phyloP scores from a whole-genome alignment of 2,113 vertebrate species.

The Verasper variegatus region DNA sequence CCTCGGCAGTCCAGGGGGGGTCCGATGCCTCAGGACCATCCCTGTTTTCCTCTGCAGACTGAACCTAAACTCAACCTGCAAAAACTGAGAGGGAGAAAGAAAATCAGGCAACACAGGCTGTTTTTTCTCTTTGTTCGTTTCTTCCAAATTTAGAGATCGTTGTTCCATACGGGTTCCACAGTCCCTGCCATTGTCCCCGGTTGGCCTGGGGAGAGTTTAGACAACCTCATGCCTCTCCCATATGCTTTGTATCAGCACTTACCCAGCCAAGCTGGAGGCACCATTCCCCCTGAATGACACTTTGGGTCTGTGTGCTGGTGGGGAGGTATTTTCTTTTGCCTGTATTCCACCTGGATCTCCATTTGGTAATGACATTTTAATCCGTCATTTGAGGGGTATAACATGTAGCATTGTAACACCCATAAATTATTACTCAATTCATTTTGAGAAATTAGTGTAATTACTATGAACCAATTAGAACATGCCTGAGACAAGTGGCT shows the following conservation, averaged over 20 bases:
- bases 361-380: constrained; percentile 25
- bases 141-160: constrained; percentile 2
- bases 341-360: constrained; percentile 12
- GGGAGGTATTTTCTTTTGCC: neutral
- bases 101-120: neutral
- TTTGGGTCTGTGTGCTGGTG: neutral
- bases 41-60: constrained; percentile 21
- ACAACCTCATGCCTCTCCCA: neutral
- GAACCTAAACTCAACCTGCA: neutral
- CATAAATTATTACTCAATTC: constrained; percentile 39
- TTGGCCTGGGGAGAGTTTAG: neutral
- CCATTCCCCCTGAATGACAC: neutral
- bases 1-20: constrained; percentile 40
- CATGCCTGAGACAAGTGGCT: constrained; percentile 7
- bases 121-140: constrained; percentile 5
- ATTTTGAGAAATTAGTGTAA: constrained; percentile 44
- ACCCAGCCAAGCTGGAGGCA: too few relatives aligned
- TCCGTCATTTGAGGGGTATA: constrained; percentile 25
- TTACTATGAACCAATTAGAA: constrained; percentile 42
- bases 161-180: neutral
- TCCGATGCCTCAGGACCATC: constrained; percentile 14
- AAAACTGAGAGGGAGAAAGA: neutral
- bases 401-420: constrained; percentile 10
- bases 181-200: neutral
- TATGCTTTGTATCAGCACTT: constrained; percentile 8